Evolutionary conservation across 1,140 invertebrate species (phyloP), one percentile per base, ranked within the genome.

Genomic region (Macrosteles quadrilineatus): DNA sequence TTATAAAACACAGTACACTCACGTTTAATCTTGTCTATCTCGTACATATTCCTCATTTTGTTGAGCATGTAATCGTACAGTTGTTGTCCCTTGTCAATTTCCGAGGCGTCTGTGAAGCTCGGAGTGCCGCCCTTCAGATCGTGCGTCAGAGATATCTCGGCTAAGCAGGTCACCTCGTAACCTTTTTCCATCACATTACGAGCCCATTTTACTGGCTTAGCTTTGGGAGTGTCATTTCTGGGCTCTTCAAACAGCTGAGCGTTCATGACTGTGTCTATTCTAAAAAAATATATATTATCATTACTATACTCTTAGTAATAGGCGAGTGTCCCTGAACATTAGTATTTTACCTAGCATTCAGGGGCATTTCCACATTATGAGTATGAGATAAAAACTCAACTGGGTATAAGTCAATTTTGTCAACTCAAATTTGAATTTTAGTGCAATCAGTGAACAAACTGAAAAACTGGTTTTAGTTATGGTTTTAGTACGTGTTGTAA

Each of bases 171-270:
- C 3, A 50, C 47, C n/a, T 50, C 47, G 47, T 50, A 50, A 6
- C 47, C 47, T 19, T 50, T 50, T n/a, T 50, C 47, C 47, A 50
- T 50, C 4, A 50, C 47, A 50, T 50, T 50, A 17, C 47, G 14
- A 17, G 21, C 47, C 47, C 47, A 50, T 19, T 50, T 50, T 4
- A 11, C 47, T 11, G 47, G 6, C n/a, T 50, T 50, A 19, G n/a
- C 6, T 21, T 50, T 50, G 47, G 47, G 47, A 9, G 47, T 50
- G 47, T 11, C 47, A 19, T 50, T 50, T n/a, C 47, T 17, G 4
- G 21, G 14, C 47, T 50, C 47, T 21, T 50, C 47, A 50, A 50
- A 50, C 21, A 50, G n/a, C 47, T 50, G 47, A 50, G 47, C 47
- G 21, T 50, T 50, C 47, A 50, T 17, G 6, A 50, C 47, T 9